phyloP scores from a whole-genome alignment of 2,888 invertebrate genomes.

The Athalia circularis region DNA sequence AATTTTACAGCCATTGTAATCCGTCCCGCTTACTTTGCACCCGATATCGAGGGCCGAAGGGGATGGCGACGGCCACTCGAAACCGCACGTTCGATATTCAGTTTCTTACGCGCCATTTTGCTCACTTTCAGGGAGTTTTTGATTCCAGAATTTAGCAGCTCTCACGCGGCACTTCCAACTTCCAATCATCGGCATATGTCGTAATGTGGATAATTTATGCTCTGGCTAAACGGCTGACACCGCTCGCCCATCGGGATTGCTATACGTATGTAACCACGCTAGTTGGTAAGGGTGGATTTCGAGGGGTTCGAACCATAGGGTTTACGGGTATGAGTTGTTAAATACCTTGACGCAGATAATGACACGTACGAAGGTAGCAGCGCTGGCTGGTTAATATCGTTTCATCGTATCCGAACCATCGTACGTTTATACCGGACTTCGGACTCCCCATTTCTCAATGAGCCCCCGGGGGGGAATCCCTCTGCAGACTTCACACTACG shows the following conservation, averaged over 20 bases:
- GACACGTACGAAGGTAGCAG: background rate
- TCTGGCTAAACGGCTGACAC: conserved; percentile 44
- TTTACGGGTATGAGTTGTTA: conserved; percentile 12
- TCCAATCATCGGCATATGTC: background rate
- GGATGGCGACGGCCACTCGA: background rate
- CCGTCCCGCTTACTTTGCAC: conserved; percentile 8
- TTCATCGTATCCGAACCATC: conserved; percentile 48
- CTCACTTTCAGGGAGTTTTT: background rate
- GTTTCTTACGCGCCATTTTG: conserved; percentile 10
- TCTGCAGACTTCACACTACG: conserved; percentile 31
- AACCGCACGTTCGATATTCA: background rate
- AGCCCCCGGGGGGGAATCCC: conserved; percentile 43
- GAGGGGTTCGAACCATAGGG: conserved; percentile 1
- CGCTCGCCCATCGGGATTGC: conserved; percentile 20
- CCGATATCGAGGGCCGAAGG: background rate
- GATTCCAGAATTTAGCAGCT: no score
- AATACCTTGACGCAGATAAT: conserved; percentile 44
- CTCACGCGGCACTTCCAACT: no score
- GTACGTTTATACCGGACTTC: conserved; percentile 46
- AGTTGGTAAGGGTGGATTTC: no score
- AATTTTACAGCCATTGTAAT: background rate
- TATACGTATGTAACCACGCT: no score
- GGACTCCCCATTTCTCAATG: conserved; percentile 58
- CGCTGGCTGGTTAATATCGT: conserved; percentile 47
- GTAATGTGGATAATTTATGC: conserved; percentile 56